A percentile compares a stretch with the other conserved stretches of the same genome.
These are phyloP conservation scores for Tridacna gigas DNA, from an alignment of 2,888 invertebrate species.

Conservation along the genomic window DNA sequence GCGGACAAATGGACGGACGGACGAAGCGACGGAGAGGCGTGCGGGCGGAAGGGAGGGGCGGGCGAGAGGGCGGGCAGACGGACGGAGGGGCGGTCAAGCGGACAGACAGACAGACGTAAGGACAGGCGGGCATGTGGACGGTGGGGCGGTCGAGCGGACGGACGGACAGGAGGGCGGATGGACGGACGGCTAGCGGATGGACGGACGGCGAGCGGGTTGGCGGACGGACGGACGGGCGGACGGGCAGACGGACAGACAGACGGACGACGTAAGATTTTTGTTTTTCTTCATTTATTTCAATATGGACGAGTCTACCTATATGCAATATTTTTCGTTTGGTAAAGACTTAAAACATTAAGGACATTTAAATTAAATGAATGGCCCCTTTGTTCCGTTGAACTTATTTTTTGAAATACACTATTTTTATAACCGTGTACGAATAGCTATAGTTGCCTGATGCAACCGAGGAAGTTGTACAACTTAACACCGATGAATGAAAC, in stretches of 20 bases:
- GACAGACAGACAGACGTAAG: background rate
- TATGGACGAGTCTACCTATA: no score
- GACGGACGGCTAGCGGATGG: background rate
- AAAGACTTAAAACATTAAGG: background rate
- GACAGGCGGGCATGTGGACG: background rate
- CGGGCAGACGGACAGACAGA: background rate
- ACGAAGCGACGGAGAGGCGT: background rate
- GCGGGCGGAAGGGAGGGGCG: background rate
- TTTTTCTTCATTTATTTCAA: no score
- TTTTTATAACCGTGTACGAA: background rate
- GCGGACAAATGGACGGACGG: no score
- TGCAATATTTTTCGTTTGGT: no score
- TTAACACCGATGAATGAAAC: background rate
- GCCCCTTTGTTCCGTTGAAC: background rate
- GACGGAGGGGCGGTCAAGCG: no score
- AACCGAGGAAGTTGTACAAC: no score
- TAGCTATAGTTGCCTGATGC: no score
- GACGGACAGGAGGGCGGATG: background rate
- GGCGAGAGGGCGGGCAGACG: background rate
- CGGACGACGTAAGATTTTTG: no score
- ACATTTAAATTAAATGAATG: background rate
- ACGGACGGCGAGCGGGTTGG: background rate
- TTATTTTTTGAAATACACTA: background rate
- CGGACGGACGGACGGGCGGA: background rate
- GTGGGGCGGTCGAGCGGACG: background rate